Evolutionary conservation across 1,140 invertebrate species (phyloP), one percentile per base, ranked within the genome.

Genomic region (Drosophila funebris): DNA sequence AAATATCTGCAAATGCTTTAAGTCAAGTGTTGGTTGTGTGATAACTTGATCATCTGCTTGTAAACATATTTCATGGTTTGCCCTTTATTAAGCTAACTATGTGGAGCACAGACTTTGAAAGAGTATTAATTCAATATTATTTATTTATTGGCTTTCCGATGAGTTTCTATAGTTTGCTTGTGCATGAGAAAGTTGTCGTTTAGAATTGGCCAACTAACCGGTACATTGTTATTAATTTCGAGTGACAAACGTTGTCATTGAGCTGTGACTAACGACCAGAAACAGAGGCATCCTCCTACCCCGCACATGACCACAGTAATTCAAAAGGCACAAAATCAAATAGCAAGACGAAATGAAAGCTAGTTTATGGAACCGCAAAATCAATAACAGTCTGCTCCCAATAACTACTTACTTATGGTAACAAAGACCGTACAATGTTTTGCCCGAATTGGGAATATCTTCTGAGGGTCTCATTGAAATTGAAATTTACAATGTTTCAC

Each of bases 171-270:
- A 64, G 68, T 53, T 64, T 56, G 69, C 76, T 78, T 67, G 61
- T 62, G 82, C 78, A 50, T 75, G 81, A 77, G 81, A 87, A 85
- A 85, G 81, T 78, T 56, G 54, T 74, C 63, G 70, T 39, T 43
- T 68, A 85, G 81, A 87, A 87, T 88, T 82, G 78, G 63, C 83
- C 81, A 85, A 87, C 81, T 85, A 64, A 87, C 53, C 81, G 82
- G 64, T 58, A 78, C 82, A 87, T 87, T 85, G 78, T 82, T 87
- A 87, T 85, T 87, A 85, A 87, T 85, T 85, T 85, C 78, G 82
- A 67, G 83, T 88, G 82, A 87, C 82, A 87, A 88, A 88, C 71
- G 73, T 68, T 82, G 82, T 71, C 82, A 87, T 88, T 88, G 78
- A 88, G 78, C 81, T 54, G 78, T 88, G 82, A 58, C 75, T 63